Conservation (phyloP, 1,140 invertebrate genomes). For the Rhagoletis pomonella region DNA sequence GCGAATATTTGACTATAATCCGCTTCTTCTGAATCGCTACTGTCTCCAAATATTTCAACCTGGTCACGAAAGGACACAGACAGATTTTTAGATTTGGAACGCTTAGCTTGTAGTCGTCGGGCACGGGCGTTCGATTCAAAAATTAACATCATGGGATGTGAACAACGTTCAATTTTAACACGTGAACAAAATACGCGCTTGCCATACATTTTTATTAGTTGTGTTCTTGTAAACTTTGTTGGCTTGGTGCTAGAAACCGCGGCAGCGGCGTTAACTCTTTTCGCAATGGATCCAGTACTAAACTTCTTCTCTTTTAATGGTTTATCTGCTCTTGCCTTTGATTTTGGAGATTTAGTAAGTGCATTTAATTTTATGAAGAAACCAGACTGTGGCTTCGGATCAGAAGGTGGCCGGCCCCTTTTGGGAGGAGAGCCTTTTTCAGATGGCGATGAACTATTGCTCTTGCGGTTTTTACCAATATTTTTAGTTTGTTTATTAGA, state of each 20-base stretch:
- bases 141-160: conserved; percentile 54
- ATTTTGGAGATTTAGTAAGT: not conserved
- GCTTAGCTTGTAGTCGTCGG: conserved; percentile 19
- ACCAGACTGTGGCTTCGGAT: not conserved
- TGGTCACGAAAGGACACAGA: conserved; percentile 59
- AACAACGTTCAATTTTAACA: conserved; percentile 53
- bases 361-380: conserved; percentile 56
- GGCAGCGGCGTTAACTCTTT: not conserved
- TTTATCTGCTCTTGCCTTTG: not conserved
- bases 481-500: not conserved
- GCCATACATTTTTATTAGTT: conserved; percentile 55
- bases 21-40: conserved; percentile 51
- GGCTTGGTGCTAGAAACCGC: conserved; percentile 47
- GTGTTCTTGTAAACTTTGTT: conserved; percentile 53
- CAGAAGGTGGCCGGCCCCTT: not conserved
- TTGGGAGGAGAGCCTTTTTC: not conserved
- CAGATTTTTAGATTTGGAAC: conserved; percentile 56
- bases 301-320: not conserved
- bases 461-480: not conserved
- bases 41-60: conserved; percentile 59
- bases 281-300: not conserved
- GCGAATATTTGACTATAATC: conserved; percentile 10
- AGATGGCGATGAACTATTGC: not conserved
- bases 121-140: conserved; percentile 52
- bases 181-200: conserved; percentile 53